Evolutionary conservation across 2,888 invertebrate genomes (phyloP), one percentile per base, ranked within the genome.

Genomic region (Brenthis daphne): DNA sequence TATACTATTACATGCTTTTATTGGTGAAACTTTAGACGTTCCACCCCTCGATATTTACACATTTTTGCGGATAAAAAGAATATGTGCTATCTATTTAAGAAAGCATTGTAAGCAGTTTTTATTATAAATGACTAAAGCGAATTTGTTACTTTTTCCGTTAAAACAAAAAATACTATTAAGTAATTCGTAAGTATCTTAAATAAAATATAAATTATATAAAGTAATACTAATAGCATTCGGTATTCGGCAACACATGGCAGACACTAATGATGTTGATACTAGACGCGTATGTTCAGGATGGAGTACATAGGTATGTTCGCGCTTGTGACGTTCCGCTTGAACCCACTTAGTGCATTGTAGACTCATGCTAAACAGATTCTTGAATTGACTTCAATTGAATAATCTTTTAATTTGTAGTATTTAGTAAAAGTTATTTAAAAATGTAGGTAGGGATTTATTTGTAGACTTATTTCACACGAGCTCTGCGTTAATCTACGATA

Each of bases 181-280:
- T 57, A 5, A 60, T 20, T 43, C 37, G 47, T 60, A 47, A 54
- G n/a, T 2, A 11, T n/a, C 8, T 13, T 47, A 8, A 48, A 13
- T 48, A 14, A 54, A 20, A 33, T 33, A 5, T 8, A 37, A 8
- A 8, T 37, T 37, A 37, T 8, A 37, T 37, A 8, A 3, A 43
- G 37, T 43, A 43, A 2, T 8, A 54, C 5, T 24, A 20, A 12
- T 33, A 13, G 16, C 24, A 5, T 0, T 13, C 57, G 24, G 12
- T 29, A 47, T 24, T 47, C 67, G 61, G 57, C 65, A 64, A 78
- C 81, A 60, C 83, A 83, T 81, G 82, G 84, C 82, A 80, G 77
- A 81, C 85, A 80, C 88, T 90, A 90, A 90, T 89, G 90, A 91
- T 90, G 89, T 91, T 90, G 90, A 89, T 89, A 89, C 89, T 88